phyloP scores from a whole-genome alignment of 2,797 vertebrate genomes.

The Trichosurus vulpecula region DNA sequence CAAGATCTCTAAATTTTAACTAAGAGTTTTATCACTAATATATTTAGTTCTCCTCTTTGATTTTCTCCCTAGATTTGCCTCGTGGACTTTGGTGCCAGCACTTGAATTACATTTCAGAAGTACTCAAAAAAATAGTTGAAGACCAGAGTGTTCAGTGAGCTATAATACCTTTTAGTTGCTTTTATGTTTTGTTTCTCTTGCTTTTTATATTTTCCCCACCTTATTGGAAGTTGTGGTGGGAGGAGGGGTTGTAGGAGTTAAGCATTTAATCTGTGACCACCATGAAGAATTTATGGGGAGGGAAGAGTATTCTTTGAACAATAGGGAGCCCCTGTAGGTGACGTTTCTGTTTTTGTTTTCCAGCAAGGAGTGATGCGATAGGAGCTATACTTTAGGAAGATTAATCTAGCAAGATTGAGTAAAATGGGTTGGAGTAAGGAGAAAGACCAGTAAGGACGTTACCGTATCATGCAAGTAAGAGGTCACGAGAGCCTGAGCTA shows the following conservation, averaged over 20 bases:
- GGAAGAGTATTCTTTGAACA: not conserved
- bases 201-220: not conserved
- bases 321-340: not conserved
- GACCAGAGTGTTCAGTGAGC: conserved; percentile 75
- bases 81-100: conserved; percentile 67
- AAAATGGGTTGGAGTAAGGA: not conserved
- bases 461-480: not conserved
- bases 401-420: not conserved
- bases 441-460: not conserved
- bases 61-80: conserved; percentile 76
- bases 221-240: not conserved
- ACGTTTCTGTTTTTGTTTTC: not conserved
- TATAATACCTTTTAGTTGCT: not conserved
- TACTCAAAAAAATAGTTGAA: conserved; percentile 78
- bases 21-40: not conserved
- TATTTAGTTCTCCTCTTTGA: not conserved
- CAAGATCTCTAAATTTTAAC: not conserved
- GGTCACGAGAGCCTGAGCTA: not conserved
- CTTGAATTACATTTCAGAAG: conserved; percentile 78
- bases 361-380: not conserved
- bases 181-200: not conserved
- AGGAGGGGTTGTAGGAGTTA: not conserved
- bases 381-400: not conserved
- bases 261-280: not conserved
- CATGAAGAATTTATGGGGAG: not conserved